These are phyloP conservation scores for Chelonus formosanus DNA, from an alignment of 2,888 invertebrate genomes.

Conservation along the genomic window DNA sequence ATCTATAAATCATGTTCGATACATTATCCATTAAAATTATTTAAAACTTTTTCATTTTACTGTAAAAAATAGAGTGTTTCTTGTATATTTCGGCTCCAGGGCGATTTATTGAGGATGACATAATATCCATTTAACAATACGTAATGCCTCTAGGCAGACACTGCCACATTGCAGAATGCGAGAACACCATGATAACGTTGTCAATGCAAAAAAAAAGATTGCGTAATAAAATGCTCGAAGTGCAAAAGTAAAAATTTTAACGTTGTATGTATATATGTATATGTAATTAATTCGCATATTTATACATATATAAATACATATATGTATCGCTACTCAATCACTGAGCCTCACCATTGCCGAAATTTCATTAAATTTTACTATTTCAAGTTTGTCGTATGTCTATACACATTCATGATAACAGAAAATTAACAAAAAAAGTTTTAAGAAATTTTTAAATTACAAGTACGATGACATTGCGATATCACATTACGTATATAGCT, in stretches of 20 bases:
- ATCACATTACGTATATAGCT: slow-evolving; percentile 29
- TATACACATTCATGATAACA: slow-evolving; percentile 17
- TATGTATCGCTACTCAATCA: slow-evolving; percentile 5
- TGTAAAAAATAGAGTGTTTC: slow-evolving; percentile 18
- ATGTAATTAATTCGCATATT: neutral
- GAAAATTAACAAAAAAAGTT: slow-evolving; percentile 13
- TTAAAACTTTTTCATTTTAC: no score
- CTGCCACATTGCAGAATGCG: slow-evolving; percentile 59
- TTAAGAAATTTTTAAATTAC: slow-evolving; percentile 11
- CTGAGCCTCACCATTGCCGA: slow-evolving; percentile 7
- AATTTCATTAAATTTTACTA: neutral
- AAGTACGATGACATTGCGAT: slow-evolving; percentile 35
- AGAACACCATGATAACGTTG: slow-evolving; percentile 47
- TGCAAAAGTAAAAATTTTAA: slow-evolving; percentile 6
- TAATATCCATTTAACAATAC: slow-evolving; percentile 30
- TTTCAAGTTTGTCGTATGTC: slow-evolving; percentile 29
- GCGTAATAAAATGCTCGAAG: slow-evolving; percentile 9
- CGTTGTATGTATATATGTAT: neutral
- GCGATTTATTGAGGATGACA: slow-evolving; percentile 3
- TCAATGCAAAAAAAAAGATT: slow-evolving; percentile 33
- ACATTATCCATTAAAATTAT: no score
- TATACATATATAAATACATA: neutral
- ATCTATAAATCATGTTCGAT: no score
- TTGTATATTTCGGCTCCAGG: slow-evolving; percentile 34
- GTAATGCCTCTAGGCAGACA: slow-evolving; percentile 62